phyloP scores from a whole-genome alignment of 64 coral and sea anemone genomes.

The Montipora cactus region DNA sequence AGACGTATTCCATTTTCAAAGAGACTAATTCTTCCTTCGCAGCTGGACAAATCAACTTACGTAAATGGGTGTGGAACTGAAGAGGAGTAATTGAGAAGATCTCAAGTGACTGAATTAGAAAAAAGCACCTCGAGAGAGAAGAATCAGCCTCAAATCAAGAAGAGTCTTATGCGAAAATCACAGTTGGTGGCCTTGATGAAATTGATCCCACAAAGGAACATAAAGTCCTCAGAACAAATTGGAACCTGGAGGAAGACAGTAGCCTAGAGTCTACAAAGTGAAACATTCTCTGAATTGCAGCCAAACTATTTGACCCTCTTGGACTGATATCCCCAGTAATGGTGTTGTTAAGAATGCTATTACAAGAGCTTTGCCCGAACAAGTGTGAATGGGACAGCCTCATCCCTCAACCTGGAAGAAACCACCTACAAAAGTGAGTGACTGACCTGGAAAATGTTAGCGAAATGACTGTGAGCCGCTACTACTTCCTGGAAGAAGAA shows the following conservation, averaged over 20 bases:
- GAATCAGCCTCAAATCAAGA: neutral
- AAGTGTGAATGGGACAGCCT: slow-evolving; percentile 33
- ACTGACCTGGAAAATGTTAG: slow-evolving; percentile 21
- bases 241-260: slow-evolving; percentile 19
- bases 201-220: slow-evolving; percentile 49
- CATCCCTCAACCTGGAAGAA: too few species aligned
- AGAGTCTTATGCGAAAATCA: slow-evolving; percentile 56
- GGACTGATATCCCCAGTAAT: slow-evolving; percentile 47
- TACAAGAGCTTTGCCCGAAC: slow-evolving; percentile 39
- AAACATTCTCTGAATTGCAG: neutral
- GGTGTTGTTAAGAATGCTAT: slow-evolving; percentile 38
- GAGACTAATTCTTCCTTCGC: slow-evolving; percentile 5
- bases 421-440: neutral
- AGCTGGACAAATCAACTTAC: slow-evolving; percentile 10
- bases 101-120: neutral
- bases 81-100: slow-evolving; percentile 7
- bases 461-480: neutral
- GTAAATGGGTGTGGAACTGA: slow-evolving; percentile 20
- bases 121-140: slow-evolving; percentile 8
- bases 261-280: neutral
- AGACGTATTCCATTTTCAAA: too few species aligned
- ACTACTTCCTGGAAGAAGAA: slow-evolving; percentile 27
- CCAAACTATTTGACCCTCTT: neutral
- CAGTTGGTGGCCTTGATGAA: slow-evolving; percentile 60
- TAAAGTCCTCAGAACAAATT: slow-evolving; percentile 46